Evolutionary conservation across 2,888 invertebrate genomes (phyloP).

Genomic region (Lepidochitona cinerea): DNA sequence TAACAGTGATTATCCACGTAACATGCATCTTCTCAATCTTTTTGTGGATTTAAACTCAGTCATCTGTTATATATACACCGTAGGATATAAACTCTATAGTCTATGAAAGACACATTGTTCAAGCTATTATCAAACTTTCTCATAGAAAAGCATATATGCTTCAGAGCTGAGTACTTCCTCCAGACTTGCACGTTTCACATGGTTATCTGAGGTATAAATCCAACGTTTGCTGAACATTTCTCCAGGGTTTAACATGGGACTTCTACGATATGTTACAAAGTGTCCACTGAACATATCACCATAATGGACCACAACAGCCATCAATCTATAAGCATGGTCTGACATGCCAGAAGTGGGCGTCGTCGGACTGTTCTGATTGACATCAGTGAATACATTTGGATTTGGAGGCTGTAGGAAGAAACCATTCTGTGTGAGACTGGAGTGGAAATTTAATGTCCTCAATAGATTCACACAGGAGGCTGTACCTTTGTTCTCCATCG

Average conservation of each 20-base stretch:
- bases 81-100: too few species aligned
- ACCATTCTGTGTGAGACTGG: conserved; percentile 52
- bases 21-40: too few species aligned
- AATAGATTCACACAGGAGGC: conserved; percentile 62
- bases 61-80: too few species aligned
- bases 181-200: conserved; percentile 85
- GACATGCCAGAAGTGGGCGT: conserved; percentile 28
- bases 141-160: conserved; percentile 95
- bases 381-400: conserved; percentile 26
- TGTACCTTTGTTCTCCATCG: conserved; percentile 1
- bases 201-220: conserved; percentile 89
- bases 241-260: conserved; percentile 59
- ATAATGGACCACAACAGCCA: conserved; percentile 90
- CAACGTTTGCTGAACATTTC: conserved; percentile 75
- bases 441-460: conserved; percentile 64
- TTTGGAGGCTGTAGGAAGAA: conserved; percentile 40
- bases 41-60: too few species aligned
- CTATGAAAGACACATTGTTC: too few species aligned
- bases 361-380: conserved; percentile 44
- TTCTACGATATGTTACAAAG: conserved; percentile 91
- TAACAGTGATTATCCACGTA: too few species aligned
- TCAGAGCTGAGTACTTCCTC: conserved; percentile 87
- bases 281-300: conserved; percentile 93
- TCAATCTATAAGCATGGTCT: conserved; percentile 81
- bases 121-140: conserved; percentile 72